These are phyloP conservation scores for Perccottus glenii DNA, from an alignment of 2,113 vertebrate species.

Conservation along the genomic window DNA sequence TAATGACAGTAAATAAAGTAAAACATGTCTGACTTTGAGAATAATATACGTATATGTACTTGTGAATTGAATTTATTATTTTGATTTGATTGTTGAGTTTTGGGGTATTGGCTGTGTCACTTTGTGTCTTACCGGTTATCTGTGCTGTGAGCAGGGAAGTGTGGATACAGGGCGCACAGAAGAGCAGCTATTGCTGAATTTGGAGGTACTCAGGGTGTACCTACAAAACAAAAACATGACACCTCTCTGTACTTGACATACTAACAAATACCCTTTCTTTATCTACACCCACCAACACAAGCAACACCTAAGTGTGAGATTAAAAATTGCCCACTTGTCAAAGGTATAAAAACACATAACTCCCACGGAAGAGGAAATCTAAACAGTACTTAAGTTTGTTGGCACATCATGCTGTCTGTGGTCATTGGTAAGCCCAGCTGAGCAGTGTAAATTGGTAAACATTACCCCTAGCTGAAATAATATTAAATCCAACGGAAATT, in stretches of 20 bases:
- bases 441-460: too few species aligned
- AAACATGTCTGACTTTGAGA: too few species aligned
- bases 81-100: too few species aligned
- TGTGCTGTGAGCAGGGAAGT: constrained; percentile 96
- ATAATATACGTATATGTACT: too few species aligned
- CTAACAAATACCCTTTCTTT: neutral
- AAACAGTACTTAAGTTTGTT: too few species aligned
- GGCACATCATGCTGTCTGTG: too few species aligned
- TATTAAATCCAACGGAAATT: too few species aligned
- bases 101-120: neutral
- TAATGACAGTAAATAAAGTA: neutral
- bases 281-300: neutral
- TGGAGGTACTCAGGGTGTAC: constrained; percentile 94
- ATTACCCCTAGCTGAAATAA: too few species aligned
- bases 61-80: too few species aligned
- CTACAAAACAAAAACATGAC: constrained; percentile 66
- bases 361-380: neutral
- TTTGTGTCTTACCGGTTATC: constrained; percentile 88
- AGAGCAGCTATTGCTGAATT: constrained; percentile 96
- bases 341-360: neutral
- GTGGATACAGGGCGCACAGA: constrained; percentile 95
- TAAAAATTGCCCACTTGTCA: neutral
- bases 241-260: neutral
- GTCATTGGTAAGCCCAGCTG: too few species aligned
- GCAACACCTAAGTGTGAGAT: neutral